Base-by-base conservation (phyloP, 2,888 invertebrate genomes). In the Bellardia bayeri region DNA sequence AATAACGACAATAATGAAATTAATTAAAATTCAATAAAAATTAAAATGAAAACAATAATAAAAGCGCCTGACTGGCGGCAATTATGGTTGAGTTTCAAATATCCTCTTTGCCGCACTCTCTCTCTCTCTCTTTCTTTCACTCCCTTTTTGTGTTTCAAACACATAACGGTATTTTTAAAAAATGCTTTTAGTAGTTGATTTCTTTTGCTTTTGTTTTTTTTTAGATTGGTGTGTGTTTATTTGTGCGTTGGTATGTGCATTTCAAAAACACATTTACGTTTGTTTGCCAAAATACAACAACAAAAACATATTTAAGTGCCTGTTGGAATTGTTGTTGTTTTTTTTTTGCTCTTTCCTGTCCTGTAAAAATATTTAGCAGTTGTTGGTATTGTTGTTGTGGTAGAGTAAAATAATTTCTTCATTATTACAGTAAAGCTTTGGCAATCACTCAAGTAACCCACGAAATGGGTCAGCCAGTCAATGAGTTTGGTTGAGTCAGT, bases 1-100 rank as follows among this genome's bases (percentile, higher is more conserved):
- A 66, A 83, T 86, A 85, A 83, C 58, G 76, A 78, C 66, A 49
- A 54, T 83, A 86, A 83, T 82, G 49, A 84, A 84, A 82, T 88
- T 86, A 86, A 88, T 88, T 86, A 86, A 88, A 88, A 86, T 86
- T 84, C 81, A 81, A 88, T 84, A 86, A 86, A 85, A 81, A 81
- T 54, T n/a, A 16, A 76, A 82, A 76, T 42, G 40, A 82, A 84
- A 84, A 86, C 51, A 71, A 74, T 37, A 71, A 61, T 45, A 37
- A 72, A 66, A 30, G 81, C 84, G 86, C 68, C 88, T 84, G 86
- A 78, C 86, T 88, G 88, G 84, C 88, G 88, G 64, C 88, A 75
- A 75, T 86, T 74, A 63, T 83, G 58, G n/a, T 37, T 58, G 78
- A 83, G 45, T 80, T 51, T 45, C 68, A 58, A 69, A 49, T 64